Percentiles rank a stretch among this genome's conserved stretches.
Evolutionary conservation across 2,113 vertebrate genomes (phyloP).

Genomic region (Cryptotis parvus): DNA sequence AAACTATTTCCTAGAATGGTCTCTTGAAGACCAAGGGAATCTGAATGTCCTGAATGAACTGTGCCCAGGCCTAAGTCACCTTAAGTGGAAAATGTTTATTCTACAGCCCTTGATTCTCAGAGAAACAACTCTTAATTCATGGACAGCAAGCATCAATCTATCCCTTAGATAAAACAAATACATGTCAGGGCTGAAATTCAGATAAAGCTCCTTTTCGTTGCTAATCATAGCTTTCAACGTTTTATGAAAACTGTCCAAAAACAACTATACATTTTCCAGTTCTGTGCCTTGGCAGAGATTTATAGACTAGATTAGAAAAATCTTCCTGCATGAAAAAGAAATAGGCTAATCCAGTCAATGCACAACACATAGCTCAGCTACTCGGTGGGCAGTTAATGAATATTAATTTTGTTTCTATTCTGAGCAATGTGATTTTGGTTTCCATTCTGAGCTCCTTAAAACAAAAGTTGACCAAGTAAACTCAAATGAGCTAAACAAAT

Average conservation of each 20-base stretch:
- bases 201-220: background rate
- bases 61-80: fast-evolving
- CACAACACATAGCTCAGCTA: background rate
- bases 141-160: background rate
- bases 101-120: fast-evolving
- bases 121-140: background rate
- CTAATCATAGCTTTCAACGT: conserved; percentile 6
- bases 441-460: background rate
- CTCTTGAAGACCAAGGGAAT: background rate
- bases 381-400: background rate
- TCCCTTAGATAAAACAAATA: background rate
- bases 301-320: background rate
- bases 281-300: background rate
- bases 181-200: background rate
- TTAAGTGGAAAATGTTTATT: background rate
- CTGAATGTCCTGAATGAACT: background rate
- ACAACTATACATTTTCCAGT: background rate
- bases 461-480: background rate
- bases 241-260: conserved; percentile 22
- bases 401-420: background rate
- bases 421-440: background rate
- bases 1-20: background rate
- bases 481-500: conserved; percentile 10
- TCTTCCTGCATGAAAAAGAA: background rate
- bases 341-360: too few species aligned